Evolutionary conservation across 2,888 invertebrate species (phyloP).

Genomic region (Trissoscelio sp.): DNA sequence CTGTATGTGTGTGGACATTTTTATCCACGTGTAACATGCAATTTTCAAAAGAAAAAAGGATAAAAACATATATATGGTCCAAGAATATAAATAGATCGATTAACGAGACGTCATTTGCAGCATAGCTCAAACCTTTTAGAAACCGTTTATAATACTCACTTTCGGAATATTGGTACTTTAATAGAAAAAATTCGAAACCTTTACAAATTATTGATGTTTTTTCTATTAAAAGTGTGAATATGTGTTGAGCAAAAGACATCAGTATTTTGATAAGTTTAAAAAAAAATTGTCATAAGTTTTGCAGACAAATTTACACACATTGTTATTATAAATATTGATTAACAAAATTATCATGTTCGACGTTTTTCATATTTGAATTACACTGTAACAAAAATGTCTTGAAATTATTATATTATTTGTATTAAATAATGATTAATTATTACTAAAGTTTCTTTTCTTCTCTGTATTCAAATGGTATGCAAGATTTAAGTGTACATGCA

Average conservation of each 20-base stretch:
- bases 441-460: too few species aligned
- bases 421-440: too few species aligned
- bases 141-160: conserved; percentile 56
- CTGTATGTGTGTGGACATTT: neutral
- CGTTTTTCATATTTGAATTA: conserved; percentile 38
- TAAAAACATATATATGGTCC: conserved; percentile 30
- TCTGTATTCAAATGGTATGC: conserved; percentile 17
- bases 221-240: conserved; percentile 46
- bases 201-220: conserved; percentile 43
- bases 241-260: conserved; percentile 13
- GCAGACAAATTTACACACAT: neutral
- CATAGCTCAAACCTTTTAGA: conserved; percentile 58
- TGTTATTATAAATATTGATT: neutral
- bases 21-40: conserved; percentile 36
- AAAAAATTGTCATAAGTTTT: neutral
- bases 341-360: conserved; percentile 8
- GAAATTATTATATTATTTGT: neutral
- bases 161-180: conserved; percentile 38
- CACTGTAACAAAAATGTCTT: conserved; percentile 1
- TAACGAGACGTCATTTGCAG: conserved; percentile 40
- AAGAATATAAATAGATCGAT: conserved; percentile 26
- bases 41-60: conserved; percentile 1
- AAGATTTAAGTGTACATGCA: conserved; percentile 28
- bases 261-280: conserved; percentile 31
- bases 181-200: conserved; percentile 39